Evolutionary conservation across 1,140 invertebrate genomes (phyloP), one percentile per base, ranked within the genome.

Genomic region (Bombus sylvicola): DNA sequence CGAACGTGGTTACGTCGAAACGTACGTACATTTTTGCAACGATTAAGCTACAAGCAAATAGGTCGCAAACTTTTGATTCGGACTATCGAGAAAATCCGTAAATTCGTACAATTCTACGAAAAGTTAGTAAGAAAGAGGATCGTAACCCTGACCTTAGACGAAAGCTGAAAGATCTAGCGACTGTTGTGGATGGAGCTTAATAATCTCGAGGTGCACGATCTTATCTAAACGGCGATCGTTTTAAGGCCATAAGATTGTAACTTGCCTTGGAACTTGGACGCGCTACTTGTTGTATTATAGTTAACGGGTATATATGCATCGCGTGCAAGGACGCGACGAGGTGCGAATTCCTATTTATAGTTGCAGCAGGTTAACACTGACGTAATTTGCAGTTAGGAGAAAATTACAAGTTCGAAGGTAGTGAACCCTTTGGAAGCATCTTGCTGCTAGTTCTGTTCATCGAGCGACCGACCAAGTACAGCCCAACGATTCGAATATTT

Each of bases 241-340:
- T 1, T 28, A n/a, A 62, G 88, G 76, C 59, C 87, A 83, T 91
- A 87, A 90, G 92, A 93, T 92, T 90, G 92, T 93, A 81, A 93
- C 90, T 93, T 76, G 88, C 92, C 92, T 93, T 92, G 92, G 82
- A 91, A 79, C 62, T 79, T 87, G 75, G 62, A 82, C 87, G n/a
- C 31, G 64, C 57, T 41, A 43, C 66, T 72, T 47, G n/a, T 39
- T 31, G 73, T 31, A 66, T 75, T 34, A 53, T 62, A 34, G n/a
- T 83, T 89, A 75, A 85, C 47, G 22, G 47, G 47, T 53, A 8
- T 53, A 53, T 85, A 86, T 81, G 87, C 86, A 87, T 88, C 64
- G 68, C 79, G 81, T 53, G 66, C 83, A 90, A 92, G 91, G 88
- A 91, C 89, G 83, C 73, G 75, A n/a, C 43, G 43, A 81, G 62